A percentile compares a stretch with the other conserved stretches of the same genome.
Evolutionary conservation across 2,888 invertebrate species (phyloP).

Genomic region (Macrophya alboannulata): DNA sequence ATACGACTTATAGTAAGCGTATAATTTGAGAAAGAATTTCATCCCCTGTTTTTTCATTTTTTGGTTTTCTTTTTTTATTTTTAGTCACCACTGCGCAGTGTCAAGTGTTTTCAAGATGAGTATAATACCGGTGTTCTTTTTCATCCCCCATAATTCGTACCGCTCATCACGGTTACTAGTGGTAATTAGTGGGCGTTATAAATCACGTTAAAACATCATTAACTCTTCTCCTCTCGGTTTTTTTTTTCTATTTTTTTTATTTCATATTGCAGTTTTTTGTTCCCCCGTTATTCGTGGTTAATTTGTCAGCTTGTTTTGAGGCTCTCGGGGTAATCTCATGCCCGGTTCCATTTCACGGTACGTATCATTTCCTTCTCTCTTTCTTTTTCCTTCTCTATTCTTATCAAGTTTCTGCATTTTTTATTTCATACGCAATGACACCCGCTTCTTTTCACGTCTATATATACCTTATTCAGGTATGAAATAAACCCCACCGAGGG

Average conservation of each 20-base stretch:
- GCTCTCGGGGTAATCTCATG: not conserved
- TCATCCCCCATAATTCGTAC: not conserved
- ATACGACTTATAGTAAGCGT: not conserved
- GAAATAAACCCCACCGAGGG: not conserved
- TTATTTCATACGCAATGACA: not conserved
- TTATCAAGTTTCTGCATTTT: not conserved
- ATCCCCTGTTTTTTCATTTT: not conserved
- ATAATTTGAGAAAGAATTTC: not conserved
- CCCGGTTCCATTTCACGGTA: not conserved
- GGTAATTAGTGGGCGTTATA: constrained; percentile 49
- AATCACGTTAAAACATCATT: constrained; percentile 47
- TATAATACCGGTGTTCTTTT: constrained; percentile 12
- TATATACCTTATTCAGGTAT: not conserved
- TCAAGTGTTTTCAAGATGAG: not conserved
- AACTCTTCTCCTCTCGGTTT: constrained; percentile 29
- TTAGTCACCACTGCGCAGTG: not conserved
- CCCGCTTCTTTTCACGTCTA: not conserved
- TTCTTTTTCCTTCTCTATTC: not conserved
- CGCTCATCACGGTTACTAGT: not conserved
- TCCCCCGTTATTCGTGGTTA: not conserved
- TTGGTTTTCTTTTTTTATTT: not conserved
- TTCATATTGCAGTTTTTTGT: not conserved
- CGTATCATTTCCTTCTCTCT: not conserved
- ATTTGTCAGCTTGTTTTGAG: constrained; percentile 40
- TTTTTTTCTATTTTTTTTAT: no score